Percentiles rank a stretch among this genome's conserved stretches.
These are phyloP conservation scores for Gryon sp. DNA, from an alignment of 1,140 invertebrate genomes.

Conservation along the genomic window DNA sequence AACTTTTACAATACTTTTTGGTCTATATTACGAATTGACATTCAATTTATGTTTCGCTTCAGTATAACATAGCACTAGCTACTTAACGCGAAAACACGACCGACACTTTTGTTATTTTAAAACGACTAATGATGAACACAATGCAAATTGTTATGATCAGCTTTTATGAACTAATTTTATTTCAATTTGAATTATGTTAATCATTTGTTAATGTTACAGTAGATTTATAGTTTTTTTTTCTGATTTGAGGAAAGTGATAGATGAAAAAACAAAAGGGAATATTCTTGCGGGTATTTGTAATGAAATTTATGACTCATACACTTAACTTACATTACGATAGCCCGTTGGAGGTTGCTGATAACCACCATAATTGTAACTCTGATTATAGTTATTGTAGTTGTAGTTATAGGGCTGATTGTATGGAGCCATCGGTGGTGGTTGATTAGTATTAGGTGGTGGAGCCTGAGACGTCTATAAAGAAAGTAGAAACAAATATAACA, in stretches of 20 bases:
- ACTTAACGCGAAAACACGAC: slow-evolving; percentile 26
- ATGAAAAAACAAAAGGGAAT: not conserved
- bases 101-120: slow-evolving; percentile 8
- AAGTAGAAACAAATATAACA: too few species aligned
- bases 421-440: slow-evolving; percentile 71
- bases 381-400: slow-evolving; percentile 73
- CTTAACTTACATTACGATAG: slow-evolving; percentile 76
- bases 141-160: slow-evolving; percentile 2
- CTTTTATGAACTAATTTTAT: not conserved
- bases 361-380: slow-evolving; percentile 72
- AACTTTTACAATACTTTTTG: slow-evolving; percentile 2
- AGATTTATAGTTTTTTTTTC: not conserved
- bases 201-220: too few species aligned
- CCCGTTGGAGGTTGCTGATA: slow-evolving; percentile 70
- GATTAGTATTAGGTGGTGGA: slow-evolving; percentile 73
- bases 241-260: not conserved
- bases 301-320: slow-evolving; percentile 1
- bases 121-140: slow-evolving; percentile 21
- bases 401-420: slow-evolving; percentile 75
- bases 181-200: slow-evolving; percentile 14
- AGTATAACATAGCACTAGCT: not conserved
- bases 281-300: not conserved
- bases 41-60: not conserved
- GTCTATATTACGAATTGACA: slow-evolving; percentile 6
- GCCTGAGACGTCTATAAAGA: slow-evolving; percentile 63